Base-by-base conservation (phyloP, 2,113 vertebrate species). In the Corydoras sp. region DNA sequence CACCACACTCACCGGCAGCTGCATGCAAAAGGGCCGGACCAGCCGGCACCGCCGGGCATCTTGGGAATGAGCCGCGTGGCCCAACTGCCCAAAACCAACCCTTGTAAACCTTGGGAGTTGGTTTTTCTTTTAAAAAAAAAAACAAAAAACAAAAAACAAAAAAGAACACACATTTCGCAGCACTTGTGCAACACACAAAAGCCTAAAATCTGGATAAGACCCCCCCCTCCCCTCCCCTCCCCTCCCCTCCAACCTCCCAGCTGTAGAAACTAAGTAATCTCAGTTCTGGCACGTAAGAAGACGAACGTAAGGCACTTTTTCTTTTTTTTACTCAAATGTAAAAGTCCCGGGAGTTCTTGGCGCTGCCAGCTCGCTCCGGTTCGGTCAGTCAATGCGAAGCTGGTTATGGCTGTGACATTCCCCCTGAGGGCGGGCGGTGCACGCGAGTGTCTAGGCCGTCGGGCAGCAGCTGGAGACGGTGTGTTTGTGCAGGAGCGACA, bases 401-500 rank as follows among this genome's bases (percentile, higher is more conserved):
- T 68, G 65, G 53, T 43, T 68, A 35, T 35, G 9, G 2, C 2
- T 31, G 30, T 56, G 15, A 43, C 14, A n/a, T 14, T n/a, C 31
- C 32, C 54, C n/a, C 11, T 35, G 31, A 53, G 65, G 30, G 30
- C 30, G 56, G 13, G 11, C 10, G 43, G 32, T 10, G 43, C 9
- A 29, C 15, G 32, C 50, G 58, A 50, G 50, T 7, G 15, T 76
- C 83, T 91, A 96, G 53, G 91, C 89, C 31, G 91, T 86, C 0
- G 89, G 88, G 0, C 91, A 91, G 82, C 94, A 97, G 82, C 93
- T 92, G 0, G 95, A 92, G 76, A 93, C 88, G 1, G 88, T 88
- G 62, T 99, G 96, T 79, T 98, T 99, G 87, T 98, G 94, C 54
- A 98, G 93, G 81, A 99, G 89, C 4, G 95, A 98, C 96, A 99